phyloP scores from a whole-genome alignment of 2,797 vertebrate species.

The Cyprinodon diabolis region DNA sequence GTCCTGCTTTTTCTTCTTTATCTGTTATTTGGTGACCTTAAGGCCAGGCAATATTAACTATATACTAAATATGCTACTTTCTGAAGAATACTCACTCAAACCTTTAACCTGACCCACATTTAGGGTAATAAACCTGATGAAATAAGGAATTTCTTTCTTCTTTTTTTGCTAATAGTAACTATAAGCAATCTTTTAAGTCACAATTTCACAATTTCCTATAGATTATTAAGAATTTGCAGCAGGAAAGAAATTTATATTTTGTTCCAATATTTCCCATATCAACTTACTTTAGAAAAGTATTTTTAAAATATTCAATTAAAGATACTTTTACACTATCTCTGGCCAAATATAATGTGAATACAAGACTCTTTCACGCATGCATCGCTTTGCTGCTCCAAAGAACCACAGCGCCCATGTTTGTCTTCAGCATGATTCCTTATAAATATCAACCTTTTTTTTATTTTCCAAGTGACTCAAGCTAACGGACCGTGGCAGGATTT shows the following conservation, averaged over 20 bases:
- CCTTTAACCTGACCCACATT: background rate
- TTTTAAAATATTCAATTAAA: background rate
- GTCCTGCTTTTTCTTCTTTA: no score
- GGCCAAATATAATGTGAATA: conserved; percentile 1
- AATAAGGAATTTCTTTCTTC: background rate
- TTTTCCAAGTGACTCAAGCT: conserved; percentile 19
- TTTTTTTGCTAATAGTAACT: background rate
- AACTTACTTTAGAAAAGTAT: no score
- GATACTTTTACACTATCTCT: background rate
- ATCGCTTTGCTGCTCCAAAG: background rate
- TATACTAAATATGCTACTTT: no score
- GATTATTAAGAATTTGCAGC: background rate
- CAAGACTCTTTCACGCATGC: background rate
- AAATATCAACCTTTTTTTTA: background rate
- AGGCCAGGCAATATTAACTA: no score
- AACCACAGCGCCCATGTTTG: background rate
- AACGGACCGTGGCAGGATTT: conserved; percentile 18
- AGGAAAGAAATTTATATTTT: background rate
- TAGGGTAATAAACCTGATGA: background rate
- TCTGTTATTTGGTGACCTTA: no score
- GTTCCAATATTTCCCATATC: background rate
- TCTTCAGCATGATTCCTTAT: background rate
- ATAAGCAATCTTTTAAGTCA: background rate
- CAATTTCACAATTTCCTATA: background rate
- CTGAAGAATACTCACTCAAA: background rate